Percentiles rank a stretch among this genome's conserved stretches.
Evolutionary conservation across 2,797 vertebrate species (phyloP).

Genomic region (Danionella dracula): DNA sequence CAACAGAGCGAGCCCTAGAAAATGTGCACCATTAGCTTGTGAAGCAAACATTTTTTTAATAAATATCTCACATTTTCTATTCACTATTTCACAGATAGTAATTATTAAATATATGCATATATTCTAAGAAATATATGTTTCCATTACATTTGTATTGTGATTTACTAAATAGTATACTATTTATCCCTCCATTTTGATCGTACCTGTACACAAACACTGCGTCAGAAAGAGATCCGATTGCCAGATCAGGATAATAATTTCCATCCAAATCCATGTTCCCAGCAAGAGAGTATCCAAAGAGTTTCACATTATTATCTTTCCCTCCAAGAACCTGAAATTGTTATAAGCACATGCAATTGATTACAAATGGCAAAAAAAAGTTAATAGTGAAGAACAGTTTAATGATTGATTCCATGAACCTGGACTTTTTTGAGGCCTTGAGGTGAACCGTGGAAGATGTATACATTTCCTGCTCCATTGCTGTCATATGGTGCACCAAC

Average conservation of each 20-base stretch:
- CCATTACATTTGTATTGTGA: no score
- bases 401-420: slow-evolving; percentile 58
- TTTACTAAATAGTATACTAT: no score
- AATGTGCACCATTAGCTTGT: no score
- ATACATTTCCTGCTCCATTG: slow-evolving; percentile 72
- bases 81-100: no score
- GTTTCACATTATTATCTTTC: slow-evolving; percentile 47
- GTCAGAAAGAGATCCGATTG: slow-evolving; percentile 90
- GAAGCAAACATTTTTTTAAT: no score
- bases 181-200: background rate
- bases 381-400: background rate
- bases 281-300: slow-evolving; percentile 92
- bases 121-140: no score
- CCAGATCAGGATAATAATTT: slow-evolving; percentile 90
- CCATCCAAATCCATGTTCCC: slow-evolving; percentile 93
- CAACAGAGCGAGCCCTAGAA: slow-evolving; percentile 81
- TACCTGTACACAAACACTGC: slow-evolving; percentile 84
- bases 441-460: slow-evolving; percentile 81
- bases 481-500: slow-evolving; percentile 86
- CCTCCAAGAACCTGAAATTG: slow-evolving; percentile 72
- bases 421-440: slow-evolving; percentile 66
- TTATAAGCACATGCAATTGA: background rate
- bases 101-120: no score
- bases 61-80: no score
- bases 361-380: background rate